A percentile compares a stretch with the other conserved stretches of the same genome.
Conservation (phyloP, 2,113 vertebrate species). For the Orthonyx spaldingii region DNA sequence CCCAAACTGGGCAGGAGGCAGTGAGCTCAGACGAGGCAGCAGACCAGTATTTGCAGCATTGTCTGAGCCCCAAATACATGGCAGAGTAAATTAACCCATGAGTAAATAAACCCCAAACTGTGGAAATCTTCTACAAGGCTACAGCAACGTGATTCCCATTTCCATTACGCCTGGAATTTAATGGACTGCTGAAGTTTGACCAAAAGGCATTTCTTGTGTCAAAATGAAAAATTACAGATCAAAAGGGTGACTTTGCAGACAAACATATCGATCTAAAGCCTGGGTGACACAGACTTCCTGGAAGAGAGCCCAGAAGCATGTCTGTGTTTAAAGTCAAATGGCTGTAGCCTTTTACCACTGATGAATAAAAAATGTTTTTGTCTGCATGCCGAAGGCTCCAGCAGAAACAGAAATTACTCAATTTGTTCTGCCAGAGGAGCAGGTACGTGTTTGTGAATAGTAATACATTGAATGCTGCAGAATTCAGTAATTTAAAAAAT, state of each 20-base stretch:
- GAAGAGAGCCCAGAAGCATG: conserved; percentile 60
- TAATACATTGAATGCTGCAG: neutral
- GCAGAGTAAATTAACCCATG: conserved; percentile 6
- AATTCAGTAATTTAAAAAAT: neutral
- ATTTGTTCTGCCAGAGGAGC: conserved; percentile 10
- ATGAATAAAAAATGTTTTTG: conserved; percentile 58
- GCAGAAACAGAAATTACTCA: conserved; percentile 5
- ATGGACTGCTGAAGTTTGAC: conserved; percentile 52
- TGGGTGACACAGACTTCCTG: conserved; percentile 62
- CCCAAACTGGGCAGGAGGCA: neutral
- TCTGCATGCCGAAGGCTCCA: conserved; percentile 26
- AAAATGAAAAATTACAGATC: conserved; percentile 62
- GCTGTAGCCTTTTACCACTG: conserved; percentile 55
- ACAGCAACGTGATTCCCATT: conserved; percentile 36
- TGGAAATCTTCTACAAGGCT: conserved; percentile 18
- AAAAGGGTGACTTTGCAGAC: conserved; percentile 66
- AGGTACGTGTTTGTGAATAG: conserved; percentile 7
- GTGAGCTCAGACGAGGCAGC: neutral
- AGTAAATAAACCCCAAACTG: conserved; percentile 34
- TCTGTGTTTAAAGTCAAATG: conserved; percentile 64
- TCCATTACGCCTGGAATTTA: conserved; percentile 45
- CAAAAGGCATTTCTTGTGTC: conserved; percentile 63
- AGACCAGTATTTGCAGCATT: neutral
- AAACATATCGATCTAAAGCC: conserved; percentile 62
- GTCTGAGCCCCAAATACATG: neutral